Base-by-base conservation (phyloP, 1,140 invertebrate genomes). In the Zaprionus capensis region DNA sequence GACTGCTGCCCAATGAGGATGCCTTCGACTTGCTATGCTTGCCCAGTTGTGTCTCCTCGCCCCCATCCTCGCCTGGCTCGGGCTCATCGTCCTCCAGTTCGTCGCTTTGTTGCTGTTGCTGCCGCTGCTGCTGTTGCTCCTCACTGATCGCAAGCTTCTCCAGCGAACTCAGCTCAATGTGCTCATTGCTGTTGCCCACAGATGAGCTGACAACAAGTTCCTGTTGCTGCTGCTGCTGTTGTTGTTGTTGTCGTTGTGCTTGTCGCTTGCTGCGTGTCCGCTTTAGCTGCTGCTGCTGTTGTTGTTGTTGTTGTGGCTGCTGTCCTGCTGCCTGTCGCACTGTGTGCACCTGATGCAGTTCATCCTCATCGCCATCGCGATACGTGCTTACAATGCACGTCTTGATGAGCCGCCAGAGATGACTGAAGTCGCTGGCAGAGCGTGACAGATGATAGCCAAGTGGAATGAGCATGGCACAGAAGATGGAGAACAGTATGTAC, bases 401-500 rank as follows among this genome's bases (percentile, higher is more conserved):
- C 91, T 97, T 97, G 0, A 98, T 94, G 17, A 98, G 94, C 82
- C 96, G 97, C 97, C 97, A 98, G 66, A 99, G 95, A 14, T 98
- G 95, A 46, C 95, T 96, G 5, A 98, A 98, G 94, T 99, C 98
- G 77, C 97, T 98, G 0, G 97, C 96, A 64, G 95, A 96, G 74
- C 99, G 94, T 91, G 98, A 99, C 12, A 99, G 93, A 91, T 99
- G 98, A 93, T 99, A 99, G 28, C 97, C 96, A 62, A 97, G 94
- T 0, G 98, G 96, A 0, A 99, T 96, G 1, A 99, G 93, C 26
- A 99, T 94, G 1, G 97, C 98, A 92, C 96, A 98, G 91, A 99
- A 99, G 65, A 99, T 97, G 0, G 98, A 99, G 92, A 99, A 99
- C 2, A 99, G 93, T 28, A 99, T 96, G 83, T 98, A 98, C 90